A percentile compares a stretch with the other conserved stretches of the same genome.
Conservation (phyloP, 2,113 vertebrate genomes). For the Osmerus eperlanus region DNA sequence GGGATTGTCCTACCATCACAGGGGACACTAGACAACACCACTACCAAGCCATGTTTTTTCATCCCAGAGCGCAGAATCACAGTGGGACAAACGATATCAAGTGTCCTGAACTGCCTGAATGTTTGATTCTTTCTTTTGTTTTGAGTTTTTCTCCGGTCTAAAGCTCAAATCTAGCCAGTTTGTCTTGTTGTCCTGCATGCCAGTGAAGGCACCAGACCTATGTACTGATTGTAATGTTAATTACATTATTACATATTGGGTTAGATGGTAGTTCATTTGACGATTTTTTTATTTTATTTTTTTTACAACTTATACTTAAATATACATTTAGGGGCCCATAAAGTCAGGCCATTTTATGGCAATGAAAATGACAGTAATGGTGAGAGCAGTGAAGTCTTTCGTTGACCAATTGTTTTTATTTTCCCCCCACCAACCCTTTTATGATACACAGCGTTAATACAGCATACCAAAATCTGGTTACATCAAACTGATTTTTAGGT, state of each 20-base stretch:
- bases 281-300: not conserved
- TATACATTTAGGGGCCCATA: not conserved
- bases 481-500: not conserved
- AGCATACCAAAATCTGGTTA: not conserved
- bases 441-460: too few relatives aligned
- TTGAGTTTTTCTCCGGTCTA: not conserved
- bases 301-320: not conserved
- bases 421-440: too few relatives aligned
- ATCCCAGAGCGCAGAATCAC: not conserved
- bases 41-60: not conserved
- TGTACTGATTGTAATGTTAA: not conserved
- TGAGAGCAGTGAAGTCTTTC: too few relatives aligned
- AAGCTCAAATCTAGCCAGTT: not conserved
- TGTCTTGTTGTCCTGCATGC: not conserved
- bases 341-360: not conserved
- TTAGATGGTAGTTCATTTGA: not conserved
- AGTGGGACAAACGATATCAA: not conserved
- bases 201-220: not conserved
- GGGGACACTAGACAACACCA: not conserved
- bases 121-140: not conserved
- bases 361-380: not conserved
- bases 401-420: too few relatives aligned
- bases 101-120: not conserved
- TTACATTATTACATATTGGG: not conserved
- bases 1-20: not conserved